Percentiles rank a stretch among this genome's conserved stretches.
Conservation (phyloP, 2,113 vertebrate genomes). For the Callospermophilus lateralis region DNA sequence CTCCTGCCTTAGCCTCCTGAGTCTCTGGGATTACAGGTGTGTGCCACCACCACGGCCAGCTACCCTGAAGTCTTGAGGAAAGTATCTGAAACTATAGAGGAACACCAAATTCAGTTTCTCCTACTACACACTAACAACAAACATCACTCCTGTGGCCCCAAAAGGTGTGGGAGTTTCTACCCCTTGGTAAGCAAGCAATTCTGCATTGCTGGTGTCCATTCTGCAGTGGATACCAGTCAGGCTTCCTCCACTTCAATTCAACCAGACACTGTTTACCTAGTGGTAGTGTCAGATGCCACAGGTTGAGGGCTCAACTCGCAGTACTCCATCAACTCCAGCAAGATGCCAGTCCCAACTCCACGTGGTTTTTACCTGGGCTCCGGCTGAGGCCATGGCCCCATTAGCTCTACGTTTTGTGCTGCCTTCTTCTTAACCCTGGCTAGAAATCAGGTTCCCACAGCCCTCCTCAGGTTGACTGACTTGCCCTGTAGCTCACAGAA, state of each 20-base stretch:
- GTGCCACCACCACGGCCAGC: too few species aligned
- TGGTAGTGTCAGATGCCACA: not conserved
- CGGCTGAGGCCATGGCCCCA: not conserved
- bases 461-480: not conserved
- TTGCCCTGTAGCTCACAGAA: not conserved
- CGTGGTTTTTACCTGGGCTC: not conserved
- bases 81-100: not conserved
- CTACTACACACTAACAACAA: not conserved
- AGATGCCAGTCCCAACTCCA: not conserved
- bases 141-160: too few species aligned
- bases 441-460: not conserved
- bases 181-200: not conserved
- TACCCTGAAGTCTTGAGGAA: not conserved
- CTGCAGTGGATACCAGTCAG: not conserved
- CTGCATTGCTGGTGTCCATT: too few species aligned
- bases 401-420: too few species aligned
- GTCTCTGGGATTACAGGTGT: too few species aligned
- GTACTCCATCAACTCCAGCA: not conserved
- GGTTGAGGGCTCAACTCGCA: not conserved
- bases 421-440: too few species aligned
- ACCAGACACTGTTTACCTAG: not conserved
- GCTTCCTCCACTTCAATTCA: not conserved
- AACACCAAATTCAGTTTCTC: not conserved
- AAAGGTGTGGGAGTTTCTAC: not conserved
- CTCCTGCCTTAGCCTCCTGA: too few species aligned